Conservation (phyloP, 2,888 invertebrate species). For the Agrochola lychnidis region DNA sequence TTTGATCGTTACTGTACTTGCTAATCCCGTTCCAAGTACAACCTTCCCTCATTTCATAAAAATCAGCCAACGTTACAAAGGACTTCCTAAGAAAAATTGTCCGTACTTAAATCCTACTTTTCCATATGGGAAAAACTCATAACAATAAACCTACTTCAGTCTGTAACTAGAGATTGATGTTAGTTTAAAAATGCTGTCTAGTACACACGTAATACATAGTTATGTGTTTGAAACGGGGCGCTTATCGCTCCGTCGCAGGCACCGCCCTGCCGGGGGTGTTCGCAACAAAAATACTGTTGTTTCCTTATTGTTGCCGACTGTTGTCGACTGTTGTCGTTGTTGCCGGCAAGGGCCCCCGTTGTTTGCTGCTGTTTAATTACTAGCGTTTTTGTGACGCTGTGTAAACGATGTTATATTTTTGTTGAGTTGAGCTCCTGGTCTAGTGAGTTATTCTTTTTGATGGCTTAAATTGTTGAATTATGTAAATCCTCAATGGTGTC, state of each 20-base stretch:
- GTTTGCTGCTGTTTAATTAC: slow-evolving; percentile 85
- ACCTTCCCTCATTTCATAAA: slow-evolving; percentile 10
- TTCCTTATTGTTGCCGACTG: slow-evolving; percentile 77
- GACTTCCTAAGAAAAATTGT: slow-evolving; percentile 29
- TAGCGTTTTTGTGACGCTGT: slow-evolving; percentile 78
- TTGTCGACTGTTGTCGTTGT: slow-evolving; percentile 72
- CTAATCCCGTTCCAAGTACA: background rate
- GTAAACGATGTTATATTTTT: slow-evolving; percentile 70
- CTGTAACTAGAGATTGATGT: slow-evolving; percentile 60
- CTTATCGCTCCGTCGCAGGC: slow-evolving; percentile 85
- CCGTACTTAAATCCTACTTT: slow-evolving; percentile 18
- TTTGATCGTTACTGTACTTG: slow-evolving; percentile 18
- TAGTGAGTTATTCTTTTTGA: slow-evolving; percentile 56
- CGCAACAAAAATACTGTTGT: slow-evolving; percentile 87
- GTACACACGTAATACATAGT: slow-evolving; percentile 60
- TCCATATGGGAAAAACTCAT: slow-evolving; percentile 18
- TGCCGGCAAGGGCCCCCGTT: slow-evolving; percentile 77
- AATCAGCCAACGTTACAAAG: slow-evolving; percentile 18
- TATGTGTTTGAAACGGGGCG: slow-evolving; percentile 69
- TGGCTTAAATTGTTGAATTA: slow-evolving; percentile 27
- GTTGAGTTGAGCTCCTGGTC: slow-evolving; percentile 63
- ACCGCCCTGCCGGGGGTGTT: slow-evolving; percentile 75
- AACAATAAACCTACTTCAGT: slow-evolving; percentile 43
- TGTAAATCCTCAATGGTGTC: slow-evolving; percentile 1
- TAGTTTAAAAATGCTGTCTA: slow-evolving; percentile 66